phyloP scores from a whole-genome alignment of 2,797 vertebrate species.

The Bradypus variegatus region DNA sequence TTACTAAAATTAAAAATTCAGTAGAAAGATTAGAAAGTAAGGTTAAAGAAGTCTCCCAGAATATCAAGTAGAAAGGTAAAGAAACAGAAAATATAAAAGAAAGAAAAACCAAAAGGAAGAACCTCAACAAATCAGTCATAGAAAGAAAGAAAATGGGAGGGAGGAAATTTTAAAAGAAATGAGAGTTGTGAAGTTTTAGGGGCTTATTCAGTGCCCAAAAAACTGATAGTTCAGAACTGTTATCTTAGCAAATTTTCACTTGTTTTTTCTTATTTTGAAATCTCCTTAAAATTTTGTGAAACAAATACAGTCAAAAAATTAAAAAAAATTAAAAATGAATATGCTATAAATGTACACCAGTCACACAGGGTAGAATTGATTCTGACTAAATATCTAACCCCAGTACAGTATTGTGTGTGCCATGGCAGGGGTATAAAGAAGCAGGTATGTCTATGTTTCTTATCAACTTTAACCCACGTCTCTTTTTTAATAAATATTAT shows the following conservation, averaged over 20 bases:
- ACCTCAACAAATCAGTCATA: neutral
- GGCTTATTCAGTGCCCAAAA: neutral
- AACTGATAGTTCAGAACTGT: neutral
- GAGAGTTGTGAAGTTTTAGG: neutral
- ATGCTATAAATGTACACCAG: too few species aligned
- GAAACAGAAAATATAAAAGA: neutral
- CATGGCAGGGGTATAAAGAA: neutral
- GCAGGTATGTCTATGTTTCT: neutral
- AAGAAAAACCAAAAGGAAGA: neutral
- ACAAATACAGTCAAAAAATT: neutral
- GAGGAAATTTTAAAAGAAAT: neutral
- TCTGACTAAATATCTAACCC: neutral
- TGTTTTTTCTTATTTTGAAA: constrained; percentile 1
- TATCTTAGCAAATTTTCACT: neutral
- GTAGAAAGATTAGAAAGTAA: neutral
- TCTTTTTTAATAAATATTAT: neutral
- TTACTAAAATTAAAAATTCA: constrained; percentile 8
- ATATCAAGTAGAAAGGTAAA: neutral
- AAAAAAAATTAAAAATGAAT: neutral
- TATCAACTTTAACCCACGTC: neutral
- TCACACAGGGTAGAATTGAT: too few species aligned
- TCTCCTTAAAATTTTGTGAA: neutral
- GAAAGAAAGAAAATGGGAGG: neutral
- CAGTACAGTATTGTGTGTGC: neutral
- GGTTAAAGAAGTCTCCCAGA: neutral